Conservation (phyloP, 2,888 invertebrate genomes). For the Cordilura impudica region DNA sequence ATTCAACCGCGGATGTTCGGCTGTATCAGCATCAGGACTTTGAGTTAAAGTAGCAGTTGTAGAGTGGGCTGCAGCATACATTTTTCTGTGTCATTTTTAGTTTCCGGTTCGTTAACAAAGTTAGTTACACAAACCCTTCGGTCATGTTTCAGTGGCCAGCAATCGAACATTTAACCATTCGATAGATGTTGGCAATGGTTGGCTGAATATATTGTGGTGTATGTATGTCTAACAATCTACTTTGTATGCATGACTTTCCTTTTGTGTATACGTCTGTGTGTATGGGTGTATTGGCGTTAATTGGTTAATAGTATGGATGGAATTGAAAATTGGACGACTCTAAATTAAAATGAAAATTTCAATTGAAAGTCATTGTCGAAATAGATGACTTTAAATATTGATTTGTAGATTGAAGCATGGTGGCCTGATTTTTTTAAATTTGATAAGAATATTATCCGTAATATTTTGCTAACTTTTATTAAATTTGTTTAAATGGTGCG, state of each 20-base stretch:
- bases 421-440: too few relatives aligned
- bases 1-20: slow-evolving; percentile 65
- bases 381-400: slow-evolving; percentile 23
- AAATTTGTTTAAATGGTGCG: too few relatives aligned
- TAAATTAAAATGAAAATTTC: slow-evolving; percentile 47
- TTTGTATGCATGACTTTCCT: neutral
- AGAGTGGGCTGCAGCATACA: slow-evolving; percentile 14
- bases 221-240: slow-evolving; percentile 20
- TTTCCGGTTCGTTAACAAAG: slow-evolving; percentile 75
- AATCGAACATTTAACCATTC: slow-evolving; percentile 57
- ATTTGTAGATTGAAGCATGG: too few relatives aligned
- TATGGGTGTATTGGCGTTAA: slow-evolving; percentile 30
- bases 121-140: slow-evolving; percentile 71
- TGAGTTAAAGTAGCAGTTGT: slow-evolving; percentile 6
- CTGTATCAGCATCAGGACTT: slow-evolving; percentile 30
- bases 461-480: too few relatives aligned
- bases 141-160: slow-evolving; percentile 60
- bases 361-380: slow-evolving; percentile 14
- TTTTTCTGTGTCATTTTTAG: slow-evolving; percentile 65
- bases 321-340: slow-evolving; percentile 41
- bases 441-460: too few relatives aligned
- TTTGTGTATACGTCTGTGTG: neutral
- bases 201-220: neutral
- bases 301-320: slow-evolving; percentile 53
- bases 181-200: neutral